Percentiles rank a stretch among this genome's conserved stretches.
These are phyloP conservation scores for Grapholita molesta DNA, from an alignment of 1,140 invertebrate genomes.

Conservation along the genomic window DNA sequence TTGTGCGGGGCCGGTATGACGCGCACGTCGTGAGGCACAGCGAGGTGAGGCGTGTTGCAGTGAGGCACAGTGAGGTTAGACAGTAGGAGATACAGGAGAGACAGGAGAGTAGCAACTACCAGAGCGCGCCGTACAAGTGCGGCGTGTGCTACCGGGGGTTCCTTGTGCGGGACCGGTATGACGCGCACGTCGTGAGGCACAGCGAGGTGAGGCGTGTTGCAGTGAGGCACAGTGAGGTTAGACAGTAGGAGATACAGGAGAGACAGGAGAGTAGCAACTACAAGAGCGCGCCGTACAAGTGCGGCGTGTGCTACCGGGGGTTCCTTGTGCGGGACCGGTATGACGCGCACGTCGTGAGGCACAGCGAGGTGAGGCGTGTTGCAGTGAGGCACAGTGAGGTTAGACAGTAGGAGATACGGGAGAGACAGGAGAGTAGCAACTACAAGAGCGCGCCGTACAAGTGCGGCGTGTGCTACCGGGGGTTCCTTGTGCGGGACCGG, in stretches of 20 bases:
- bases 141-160: slow-evolving; percentile 52
- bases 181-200: slow-evolving; percentile 49
- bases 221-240: slow-evolving; percentile 56
- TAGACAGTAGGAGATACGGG: slow-evolving; percentile 52
- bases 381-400: not conserved
- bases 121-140: slow-evolving; percentile 50
- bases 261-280: slow-evolving; percentile 43
- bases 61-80: not conserved
- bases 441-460: slow-evolving; percentile 50
- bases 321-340: slow-evolving; percentile 51
- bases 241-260: slow-evolving; percentile 38
- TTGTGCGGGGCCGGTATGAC: slow-evolving; percentile 46
- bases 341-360: slow-evolving; percentile 46
- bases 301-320: slow-evolving; percentile 47
- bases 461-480: slow-evolving; percentile 49
- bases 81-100: slow-evolving; percentile 49
- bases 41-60: slow-evolving; percentile 37
- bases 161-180: slow-evolving; percentile 45
- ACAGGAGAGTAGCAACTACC: slow-evolving; percentile 42
- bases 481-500: slow-evolving; percentile 47
- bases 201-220: no score
- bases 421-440: slow-evolving; percentile 37
- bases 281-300: slow-evolving; percentile 49
- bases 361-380: slow-evolving; percentile 43
- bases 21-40: slow-evolving; percentile 49